These are phyloP conservation scores for Platyura marginata DNA, from an alignment of 1,140 invertebrate species.

Conservation along the genomic window DNA sequence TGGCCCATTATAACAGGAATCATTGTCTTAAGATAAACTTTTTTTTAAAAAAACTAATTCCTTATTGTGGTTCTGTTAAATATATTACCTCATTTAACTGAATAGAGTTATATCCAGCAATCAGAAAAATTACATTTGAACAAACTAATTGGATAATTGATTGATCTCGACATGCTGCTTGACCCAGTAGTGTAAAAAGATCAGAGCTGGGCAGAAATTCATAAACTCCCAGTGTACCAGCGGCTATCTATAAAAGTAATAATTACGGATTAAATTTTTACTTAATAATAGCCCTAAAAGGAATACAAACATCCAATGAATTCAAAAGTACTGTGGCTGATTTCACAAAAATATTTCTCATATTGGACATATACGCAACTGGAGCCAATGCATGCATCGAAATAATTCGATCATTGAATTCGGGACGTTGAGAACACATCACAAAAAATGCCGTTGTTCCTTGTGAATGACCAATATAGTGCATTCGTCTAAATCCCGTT, in stretches of 20 bases:
- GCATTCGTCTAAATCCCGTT: conserved; percentile 32
- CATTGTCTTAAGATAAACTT: conserved; percentile 31
- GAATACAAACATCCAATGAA: conserved; percentile 13
- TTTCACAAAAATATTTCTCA: not conserved
- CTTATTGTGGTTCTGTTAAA: too few relatives aligned
- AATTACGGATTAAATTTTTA: too few relatives aligned
- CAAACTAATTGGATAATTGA: not conserved
- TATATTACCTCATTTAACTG: conserved; percentile 18
- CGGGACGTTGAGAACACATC: conserved; percentile 37
- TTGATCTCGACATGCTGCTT: conserved; percentile 20
- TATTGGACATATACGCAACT: conserved; percentile 18
- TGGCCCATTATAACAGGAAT: conserved; percentile 55
- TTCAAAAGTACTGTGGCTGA: conserved; percentile 15
- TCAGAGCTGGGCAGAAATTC: conserved; percentile 27
- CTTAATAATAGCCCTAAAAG: too few relatives aligned
- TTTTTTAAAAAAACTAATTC: too few relatives aligned
- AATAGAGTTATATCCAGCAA: conserved; percentile 23
- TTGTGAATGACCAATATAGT: conserved; percentile 40
- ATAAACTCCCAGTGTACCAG: conserved; percentile 22
- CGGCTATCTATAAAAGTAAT: conserved; percentile 20
- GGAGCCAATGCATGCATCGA: conserved; percentile 43
- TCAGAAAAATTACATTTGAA: conserved; percentile 27
- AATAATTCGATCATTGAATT: conserved; percentile 43
- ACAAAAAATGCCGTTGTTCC: conserved; percentile 43
- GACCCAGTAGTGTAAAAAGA: conserved; percentile 20